phyloP scores from a whole-genome alignment of 2,113 vertebrate species.

The Corynorhinus townsendii region DNA sequence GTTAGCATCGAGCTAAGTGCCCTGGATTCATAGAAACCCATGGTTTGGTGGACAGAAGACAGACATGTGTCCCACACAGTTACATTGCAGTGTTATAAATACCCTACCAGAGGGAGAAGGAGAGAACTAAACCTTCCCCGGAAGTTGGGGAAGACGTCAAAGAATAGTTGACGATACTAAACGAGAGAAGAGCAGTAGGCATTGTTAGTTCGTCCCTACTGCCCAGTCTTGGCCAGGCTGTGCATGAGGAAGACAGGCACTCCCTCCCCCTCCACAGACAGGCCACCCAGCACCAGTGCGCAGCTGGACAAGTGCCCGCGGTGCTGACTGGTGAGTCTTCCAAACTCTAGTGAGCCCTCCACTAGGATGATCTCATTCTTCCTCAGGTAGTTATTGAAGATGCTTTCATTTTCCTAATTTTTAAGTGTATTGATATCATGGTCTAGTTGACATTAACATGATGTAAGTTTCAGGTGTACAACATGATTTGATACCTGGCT shows the following conservation, averaged over 20 bases:
- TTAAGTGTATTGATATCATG: neutral
- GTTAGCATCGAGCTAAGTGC: neutral
- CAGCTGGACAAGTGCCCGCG: neutral
- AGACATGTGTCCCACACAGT: neutral
- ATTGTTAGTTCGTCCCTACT: neutral
- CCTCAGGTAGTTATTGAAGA: neutral
- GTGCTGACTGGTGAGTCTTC: neutral
- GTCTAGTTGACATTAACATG: neutral
- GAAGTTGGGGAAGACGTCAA: neutral
- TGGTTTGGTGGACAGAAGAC: neutral
- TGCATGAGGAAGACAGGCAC: neutral
- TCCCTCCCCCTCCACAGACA: fast-evolving
- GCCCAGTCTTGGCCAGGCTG: neutral
- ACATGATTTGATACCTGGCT: neutral
- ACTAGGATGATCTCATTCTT: neutral
- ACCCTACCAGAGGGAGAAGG: neutral
- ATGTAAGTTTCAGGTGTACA: neutral
- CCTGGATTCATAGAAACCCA: neutral
- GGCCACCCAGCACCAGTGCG: neutral
- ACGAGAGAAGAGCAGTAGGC: neutral
- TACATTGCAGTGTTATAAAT: neutral
- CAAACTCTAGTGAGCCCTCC: neutral
- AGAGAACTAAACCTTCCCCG: neutral
- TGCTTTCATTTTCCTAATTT: neutral
- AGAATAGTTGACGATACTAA: neutral